phyloP scores from a whole-genome alignment of 1,140 invertebrate genomes.

The Lepidurus couesii region DNA sequence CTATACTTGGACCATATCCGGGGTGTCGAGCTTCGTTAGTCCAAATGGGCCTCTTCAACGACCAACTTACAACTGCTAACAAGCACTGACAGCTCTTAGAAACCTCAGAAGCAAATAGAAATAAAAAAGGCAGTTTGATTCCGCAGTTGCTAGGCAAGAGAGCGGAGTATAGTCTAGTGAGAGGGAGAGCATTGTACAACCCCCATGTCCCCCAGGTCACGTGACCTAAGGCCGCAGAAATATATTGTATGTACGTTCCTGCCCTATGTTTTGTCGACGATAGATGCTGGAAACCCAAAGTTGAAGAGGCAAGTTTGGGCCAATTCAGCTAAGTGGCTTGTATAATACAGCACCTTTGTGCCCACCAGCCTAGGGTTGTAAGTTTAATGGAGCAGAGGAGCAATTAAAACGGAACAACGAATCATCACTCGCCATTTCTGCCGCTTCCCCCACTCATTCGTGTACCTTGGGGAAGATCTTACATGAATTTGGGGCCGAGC shows the following conservation, averaged over 20 bases:
- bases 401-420: too few species aligned
- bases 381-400: too few species aligned
- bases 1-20: slow-evolving; percentile 9
- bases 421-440: too few species aligned
- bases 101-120: not conserved
- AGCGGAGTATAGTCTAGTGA: not conserved
- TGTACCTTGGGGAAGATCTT: not conserved
- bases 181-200: not conserved
- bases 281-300: not conserved
- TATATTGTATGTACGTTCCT: not conserved
- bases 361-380: not conserved
- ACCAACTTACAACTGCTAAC: slow-evolving; percentile 19
- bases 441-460: too few species aligned
- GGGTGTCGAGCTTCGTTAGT: slow-evolving; percentile 13
- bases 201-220: not conserved
- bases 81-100: slow-evolving; percentile 13
- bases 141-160: not conserved
- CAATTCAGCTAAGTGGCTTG: not conserved
- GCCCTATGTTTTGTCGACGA: not conserved
- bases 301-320: not conserved
- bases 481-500: not conserved
- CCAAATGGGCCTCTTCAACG: slow-evolving; percentile 14
- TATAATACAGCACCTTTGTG: not conserved
- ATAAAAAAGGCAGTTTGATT: slow-evolving; percentile 13
- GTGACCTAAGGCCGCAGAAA: not conserved